Conservation (phyloP, 1,140 invertebrate genomes). For the Uloborus diversus region DNA sequence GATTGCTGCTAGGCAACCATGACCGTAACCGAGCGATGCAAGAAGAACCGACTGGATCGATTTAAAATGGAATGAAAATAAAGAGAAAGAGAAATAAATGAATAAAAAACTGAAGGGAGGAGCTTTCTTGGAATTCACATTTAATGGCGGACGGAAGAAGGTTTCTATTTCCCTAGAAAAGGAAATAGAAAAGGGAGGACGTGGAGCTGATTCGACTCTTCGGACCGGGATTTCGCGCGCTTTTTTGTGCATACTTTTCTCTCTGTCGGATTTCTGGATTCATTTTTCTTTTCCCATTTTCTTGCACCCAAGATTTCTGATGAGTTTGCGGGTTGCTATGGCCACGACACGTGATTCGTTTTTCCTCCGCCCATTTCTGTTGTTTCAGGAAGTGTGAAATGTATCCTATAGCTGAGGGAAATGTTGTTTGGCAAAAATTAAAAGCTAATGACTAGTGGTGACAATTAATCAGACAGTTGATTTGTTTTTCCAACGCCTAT, state of each 20-base stretch:
- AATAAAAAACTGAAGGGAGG: slow-evolving; percentile 50
- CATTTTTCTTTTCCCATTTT: slow-evolving; percentile 34
- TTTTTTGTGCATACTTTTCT: slow-evolving; percentile 2
- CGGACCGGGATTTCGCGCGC: slow-evolving; percentile 17
- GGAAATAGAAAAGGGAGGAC: background rate
- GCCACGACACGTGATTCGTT: slow-evolving; percentile 25
- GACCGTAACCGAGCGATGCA: background rate
- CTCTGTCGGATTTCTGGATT: slow-evolving; percentile 31
- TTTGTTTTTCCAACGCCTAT: too few species aligned
- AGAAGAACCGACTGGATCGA: slow-evolving; percentile 37
- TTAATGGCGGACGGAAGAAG: slow-evolving; percentile 55
- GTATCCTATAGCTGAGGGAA: background rate
- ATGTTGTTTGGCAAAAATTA: too few species aligned
- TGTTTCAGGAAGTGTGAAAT: background rate
- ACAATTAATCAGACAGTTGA: too few species aligned
- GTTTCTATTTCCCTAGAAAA: slow-evolving; percentile 43
- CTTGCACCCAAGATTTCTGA: slow-evolving; percentile 13
- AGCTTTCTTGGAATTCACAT: slow-evolving; percentile 54
- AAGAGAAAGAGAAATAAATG: slow-evolving; percentile 42
- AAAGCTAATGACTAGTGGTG: too few species aligned
- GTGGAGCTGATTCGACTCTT: background rate
- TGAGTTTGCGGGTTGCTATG: slow-evolving; percentile 28
- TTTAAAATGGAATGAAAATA: slow-evolving; percentile 54
- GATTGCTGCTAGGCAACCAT: slow-evolving; percentile 53
- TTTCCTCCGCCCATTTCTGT: slow-evolving; percentile 14